Evolutionary conservation across 2,113 vertebrate genomes (phyloP).

Genomic region (Columba janthina): DNA sequence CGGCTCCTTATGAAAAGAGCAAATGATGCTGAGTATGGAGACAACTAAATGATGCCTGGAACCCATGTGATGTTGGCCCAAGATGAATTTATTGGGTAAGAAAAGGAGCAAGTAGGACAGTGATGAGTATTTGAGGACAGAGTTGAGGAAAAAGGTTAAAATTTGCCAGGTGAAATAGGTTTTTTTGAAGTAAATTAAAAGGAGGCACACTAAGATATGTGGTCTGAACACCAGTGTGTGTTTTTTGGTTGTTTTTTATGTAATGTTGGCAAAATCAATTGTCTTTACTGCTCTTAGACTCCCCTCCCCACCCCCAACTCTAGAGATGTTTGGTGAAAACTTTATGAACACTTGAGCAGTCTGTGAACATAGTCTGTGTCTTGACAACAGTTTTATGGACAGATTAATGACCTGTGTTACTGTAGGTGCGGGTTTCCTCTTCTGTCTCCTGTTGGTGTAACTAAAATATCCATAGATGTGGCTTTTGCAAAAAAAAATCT

Average conservation of each 20-base stretch:
- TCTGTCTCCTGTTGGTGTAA: not conserved
- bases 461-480: not conserved
- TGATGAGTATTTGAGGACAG: not conserved
- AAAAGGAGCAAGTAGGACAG: not conserved
- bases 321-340: not conserved
- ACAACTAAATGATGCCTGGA: not conserved
- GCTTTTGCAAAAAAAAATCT: not conserved
- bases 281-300: not conserved
- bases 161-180: not conserved
- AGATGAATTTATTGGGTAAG: not conserved
- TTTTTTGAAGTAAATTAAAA: not conserved
- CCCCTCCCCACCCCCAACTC: rapidly evolving
- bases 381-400: not conserved
- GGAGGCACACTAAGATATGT: not conserved
- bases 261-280: not conserved
- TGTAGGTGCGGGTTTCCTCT: constrained; percentile 21
- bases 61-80: not conserved
- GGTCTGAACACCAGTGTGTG: not conserved
- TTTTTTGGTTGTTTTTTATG: not conserved
- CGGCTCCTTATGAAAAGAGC: not conserved
- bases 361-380: not conserved
- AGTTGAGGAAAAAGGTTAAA: not conserved
- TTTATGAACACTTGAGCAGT: not conserved
- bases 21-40: not conserved
- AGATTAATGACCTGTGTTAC: constrained; percentile 24